Evolutionary conservation across 2,113 vertebrate genomes (phyloP).

Genomic region (Boulengeromyrus knoepffleri): DNA sequence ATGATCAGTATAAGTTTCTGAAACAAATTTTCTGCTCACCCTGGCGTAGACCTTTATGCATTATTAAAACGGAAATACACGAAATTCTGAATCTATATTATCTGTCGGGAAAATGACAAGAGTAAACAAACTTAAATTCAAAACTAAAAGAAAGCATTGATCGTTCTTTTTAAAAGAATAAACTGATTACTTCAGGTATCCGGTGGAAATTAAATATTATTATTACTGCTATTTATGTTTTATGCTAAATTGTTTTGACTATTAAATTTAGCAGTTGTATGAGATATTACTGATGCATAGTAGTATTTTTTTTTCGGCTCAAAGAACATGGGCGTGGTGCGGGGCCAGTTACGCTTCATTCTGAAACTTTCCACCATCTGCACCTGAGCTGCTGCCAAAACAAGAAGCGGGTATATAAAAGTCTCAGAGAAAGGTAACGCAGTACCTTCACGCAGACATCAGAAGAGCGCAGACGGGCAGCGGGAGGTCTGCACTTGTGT

Average conservation of each 20-base stretch:
- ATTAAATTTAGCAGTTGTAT: background rate
- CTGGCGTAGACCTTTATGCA: background rate
- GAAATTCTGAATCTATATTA: background rate
- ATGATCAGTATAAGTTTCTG: background rate
- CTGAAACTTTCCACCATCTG: conserved; percentile 62
- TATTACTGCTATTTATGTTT: background rate
- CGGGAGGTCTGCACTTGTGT: conserved; percentile 66
- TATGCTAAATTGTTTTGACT: background rate
- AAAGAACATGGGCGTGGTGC: conserved; percentile 30
- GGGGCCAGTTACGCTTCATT: conserved; percentile 48
- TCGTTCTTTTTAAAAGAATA: background rate
- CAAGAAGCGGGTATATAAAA: conserved; percentile 70
- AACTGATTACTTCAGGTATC: background rate
- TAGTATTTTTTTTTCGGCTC: background rate
- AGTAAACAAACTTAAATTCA: background rate
- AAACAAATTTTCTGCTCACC: background rate
- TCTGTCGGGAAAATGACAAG: background rate
- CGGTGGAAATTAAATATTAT: background rate
- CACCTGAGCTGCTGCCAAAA: conserved; percentile 78
- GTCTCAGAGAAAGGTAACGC: conserved; percentile 20
- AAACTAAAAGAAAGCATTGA: background rate
- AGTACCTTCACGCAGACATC: conserved; percentile 16
- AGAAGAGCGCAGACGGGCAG: conserved; percentile 10
- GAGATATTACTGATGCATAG: background rate
- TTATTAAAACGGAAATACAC: background rate